Percentiles rank a stretch among this genome's conserved stretches.
Evolutionary conservation across 2,113 vertebrate species (phyloP).

Genomic region (Otus sunia): DNA sequence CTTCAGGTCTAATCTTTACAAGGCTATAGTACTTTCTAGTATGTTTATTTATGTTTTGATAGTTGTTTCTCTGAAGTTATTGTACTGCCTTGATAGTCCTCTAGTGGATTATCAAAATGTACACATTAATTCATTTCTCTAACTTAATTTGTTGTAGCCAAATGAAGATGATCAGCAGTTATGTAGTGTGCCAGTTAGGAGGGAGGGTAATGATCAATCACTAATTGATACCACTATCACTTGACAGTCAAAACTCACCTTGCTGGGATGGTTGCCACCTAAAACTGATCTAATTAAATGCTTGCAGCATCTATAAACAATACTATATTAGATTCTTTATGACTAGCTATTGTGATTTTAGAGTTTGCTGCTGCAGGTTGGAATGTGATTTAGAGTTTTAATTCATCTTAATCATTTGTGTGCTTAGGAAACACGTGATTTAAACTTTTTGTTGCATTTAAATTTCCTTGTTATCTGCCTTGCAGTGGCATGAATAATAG

Average conservation of each 20-base stretch:
- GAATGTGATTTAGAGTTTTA: conserved; percentile 60
- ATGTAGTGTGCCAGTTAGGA: background rate
- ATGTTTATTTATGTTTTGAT: background rate
- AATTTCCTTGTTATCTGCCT: conserved; percentile 58
- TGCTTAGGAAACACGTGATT: conserved; percentile 8
- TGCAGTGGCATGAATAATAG: conserved; percentile 27
- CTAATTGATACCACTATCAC: background rate
- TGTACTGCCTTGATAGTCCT: conserved; percentile 7
- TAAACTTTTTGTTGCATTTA: conserved; percentile 53
- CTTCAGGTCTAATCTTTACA: conserved; percentile 13
- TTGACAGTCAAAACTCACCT: background rate
- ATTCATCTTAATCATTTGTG: conserved; percentile 60
- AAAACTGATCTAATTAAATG: conserved; percentile 8
- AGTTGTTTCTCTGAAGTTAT: background rate
- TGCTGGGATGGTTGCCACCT: background rate
- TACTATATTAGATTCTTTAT: background rate
- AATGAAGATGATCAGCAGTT: background rate
- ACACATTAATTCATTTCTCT: background rate
- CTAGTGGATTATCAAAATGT: conserved; percentile 7
- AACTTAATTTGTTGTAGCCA: background rate
- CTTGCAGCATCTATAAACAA: background rate
- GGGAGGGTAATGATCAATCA: background rate
- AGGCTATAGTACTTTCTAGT: background rate
- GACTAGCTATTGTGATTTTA: background rate
- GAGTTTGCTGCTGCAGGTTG: background rate